Percentiles rank a stretch among this genome's conserved stretches.
These are phyloP conservation scores for Sorex fumeus DNA, from an alignment of 2,113 vertebrate genomes.

Conservation along the genomic window DNA sequence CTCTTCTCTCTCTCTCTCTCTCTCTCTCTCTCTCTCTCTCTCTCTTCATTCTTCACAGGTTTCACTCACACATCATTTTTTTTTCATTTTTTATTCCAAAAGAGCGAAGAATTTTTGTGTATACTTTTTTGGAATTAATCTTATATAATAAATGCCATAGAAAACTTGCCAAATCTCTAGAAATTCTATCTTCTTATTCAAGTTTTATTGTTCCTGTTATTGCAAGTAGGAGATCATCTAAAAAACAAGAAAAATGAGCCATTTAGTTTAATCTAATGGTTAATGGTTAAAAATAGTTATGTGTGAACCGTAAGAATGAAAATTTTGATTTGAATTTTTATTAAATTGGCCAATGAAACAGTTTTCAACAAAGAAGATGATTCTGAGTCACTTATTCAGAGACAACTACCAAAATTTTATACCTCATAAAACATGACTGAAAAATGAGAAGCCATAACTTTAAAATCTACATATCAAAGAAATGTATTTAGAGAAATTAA, in stretches of 20 bases:
- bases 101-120: not conserved
- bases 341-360: not conserved
- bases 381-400: not conserved
- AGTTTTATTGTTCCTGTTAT: not conserved
- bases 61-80: too few relatives aligned
- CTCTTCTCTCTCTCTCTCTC: not conserved
- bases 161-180: not conserved
- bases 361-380: not conserved
- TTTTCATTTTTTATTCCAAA: not conserved
- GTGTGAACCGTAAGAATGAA: not conserved
- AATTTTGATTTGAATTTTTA: not conserved
- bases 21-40: not conserved
- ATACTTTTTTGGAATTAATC: not conserved
- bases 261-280: too few relatives aligned
- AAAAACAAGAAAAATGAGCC: not conserved
- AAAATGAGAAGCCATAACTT: not conserved
- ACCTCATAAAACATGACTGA: not conserved
- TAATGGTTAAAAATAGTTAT: too few relatives aligned
- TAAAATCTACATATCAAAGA: not conserved
- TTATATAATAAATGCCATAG: not conserved
- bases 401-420: not conserved
- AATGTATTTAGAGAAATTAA: not conserved
- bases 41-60: too few relatives aligned
- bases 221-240: not conserved
- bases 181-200: not conserved